Conservation (phyloP, 2,797 vertebrate species). For the Clarias laeviceps region DNA sequence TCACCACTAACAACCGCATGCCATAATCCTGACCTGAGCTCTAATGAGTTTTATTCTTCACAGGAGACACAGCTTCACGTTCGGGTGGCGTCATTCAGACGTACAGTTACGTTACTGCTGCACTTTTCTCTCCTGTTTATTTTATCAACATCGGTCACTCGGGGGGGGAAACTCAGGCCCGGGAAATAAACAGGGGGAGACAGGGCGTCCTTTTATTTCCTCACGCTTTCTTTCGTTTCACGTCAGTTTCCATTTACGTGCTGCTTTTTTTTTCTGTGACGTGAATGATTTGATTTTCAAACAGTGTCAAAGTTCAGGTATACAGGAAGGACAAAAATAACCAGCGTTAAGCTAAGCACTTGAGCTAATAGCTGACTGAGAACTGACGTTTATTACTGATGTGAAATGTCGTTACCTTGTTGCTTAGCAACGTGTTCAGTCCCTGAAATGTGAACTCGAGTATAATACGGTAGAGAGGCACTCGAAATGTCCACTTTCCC, state of each 20-base stretch:
- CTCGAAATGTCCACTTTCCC: neutral
- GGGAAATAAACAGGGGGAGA: neutral
- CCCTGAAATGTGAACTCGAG: neutral
- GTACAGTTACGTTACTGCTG: neutral
- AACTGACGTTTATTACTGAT: neutral
- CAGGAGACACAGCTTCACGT: neutral
- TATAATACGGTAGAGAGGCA: neutral
- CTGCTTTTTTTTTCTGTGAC: neutral
- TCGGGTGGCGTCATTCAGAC: neutral
- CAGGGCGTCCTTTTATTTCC: neutral
- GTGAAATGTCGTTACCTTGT: neutral
- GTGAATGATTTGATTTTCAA: constrained; percentile 12
- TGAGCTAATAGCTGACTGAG: neutral
- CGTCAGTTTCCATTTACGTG: neutral
- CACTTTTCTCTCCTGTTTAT: neutral
- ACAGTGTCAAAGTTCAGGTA: neutral
- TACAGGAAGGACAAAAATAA: constrained; percentile 38
- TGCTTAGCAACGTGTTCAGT: neutral
- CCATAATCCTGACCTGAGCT: neutral
- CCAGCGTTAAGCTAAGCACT: constrained; percentile 2
- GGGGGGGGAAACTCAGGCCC: neutral
- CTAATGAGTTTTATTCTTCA: neutral
- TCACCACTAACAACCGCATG: neutral
- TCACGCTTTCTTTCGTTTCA: neutral
- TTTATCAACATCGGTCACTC: neutral